Evolutionary conservation across 1,140 invertebrate species (phyloP).

Genomic region (Diabrotica virgifera): DNA sequence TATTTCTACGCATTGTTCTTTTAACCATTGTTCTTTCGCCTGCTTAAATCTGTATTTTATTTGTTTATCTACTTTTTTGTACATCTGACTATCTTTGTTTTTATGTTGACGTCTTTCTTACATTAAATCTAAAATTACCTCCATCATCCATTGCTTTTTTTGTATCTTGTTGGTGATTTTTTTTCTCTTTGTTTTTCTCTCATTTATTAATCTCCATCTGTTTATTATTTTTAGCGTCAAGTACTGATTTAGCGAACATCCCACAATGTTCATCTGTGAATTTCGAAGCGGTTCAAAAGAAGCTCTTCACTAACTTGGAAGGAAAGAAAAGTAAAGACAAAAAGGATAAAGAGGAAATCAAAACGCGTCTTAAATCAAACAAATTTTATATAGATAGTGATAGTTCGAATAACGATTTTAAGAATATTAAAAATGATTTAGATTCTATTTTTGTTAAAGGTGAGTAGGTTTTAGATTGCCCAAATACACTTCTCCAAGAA

Average conservation of each 20-base stretch:
- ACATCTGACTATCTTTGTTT: too few species aligned
- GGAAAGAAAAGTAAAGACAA: constrained; percentile 27
- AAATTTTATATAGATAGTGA: constrained; percentile 28
- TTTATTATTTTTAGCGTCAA: constrained; percentile 28
- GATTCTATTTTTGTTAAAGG: constrained; percentile 20
- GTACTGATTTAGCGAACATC: constrained; percentile 35
- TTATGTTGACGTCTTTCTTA: too few species aligned
- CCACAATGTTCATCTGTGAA: constrained; percentile 29
- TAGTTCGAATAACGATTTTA: constrained; percentile 21
- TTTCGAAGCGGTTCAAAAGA: constrained; percentile 34
- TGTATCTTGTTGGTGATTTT: too few species aligned
- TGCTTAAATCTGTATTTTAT: too few species aligned
- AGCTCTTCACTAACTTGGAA: constrained; percentile 27
- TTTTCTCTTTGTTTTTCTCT: too few species aligned
- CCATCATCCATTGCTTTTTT: too few species aligned
- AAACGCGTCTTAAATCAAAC: constrained; percentile 25
- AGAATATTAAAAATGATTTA: constrained; percentile 13
- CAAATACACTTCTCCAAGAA: too few species aligned
- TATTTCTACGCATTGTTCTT: too few species aligned
- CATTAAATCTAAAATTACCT: too few species aligned
- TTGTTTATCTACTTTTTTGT: too few species aligned
- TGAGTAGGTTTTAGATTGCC: background rate
- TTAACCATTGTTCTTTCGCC: too few species aligned
- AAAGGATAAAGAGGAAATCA: constrained; percentile 24
- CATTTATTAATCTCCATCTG: background rate